Base-by-base conservation (phyloP, 1,140 invertebrate genomes). In the Homalodisca vitripennis region DNA sequence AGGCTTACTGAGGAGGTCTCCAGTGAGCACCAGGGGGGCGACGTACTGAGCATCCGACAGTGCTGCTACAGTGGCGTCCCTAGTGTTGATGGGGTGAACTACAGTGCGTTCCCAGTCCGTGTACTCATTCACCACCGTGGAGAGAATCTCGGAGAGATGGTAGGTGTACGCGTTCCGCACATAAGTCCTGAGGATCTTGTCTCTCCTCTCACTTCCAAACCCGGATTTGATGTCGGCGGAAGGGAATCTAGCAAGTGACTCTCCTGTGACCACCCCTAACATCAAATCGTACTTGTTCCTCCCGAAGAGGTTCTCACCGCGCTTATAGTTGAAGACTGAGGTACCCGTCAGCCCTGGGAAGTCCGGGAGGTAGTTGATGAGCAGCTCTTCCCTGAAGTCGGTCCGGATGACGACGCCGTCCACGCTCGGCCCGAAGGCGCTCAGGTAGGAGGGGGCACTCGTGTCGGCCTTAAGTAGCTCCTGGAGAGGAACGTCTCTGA, bases 111-210 rank as follows among this genome's bases (percentile, higher is more conserved):
- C 93, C 96, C 95, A 98, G 78, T 98, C 94, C 12, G 94, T 97
- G 78, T 99, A 99, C 75, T 98, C 95, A 77, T 98, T 98, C 41
- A 97, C 90, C 29, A 94, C 81, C 51, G 97, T 97, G 75, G 96
- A 95, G 81, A 96, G 96, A 78, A 99, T 97, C 80, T 98, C 96
- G 75, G 94, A 95, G 72, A 97, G 85, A 79, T 98, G 95, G 81
- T 93, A 97, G 69, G 88, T 90, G 82, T 95, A 97, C 34, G 94
- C 88, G 80, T 98, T 98, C 65, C 96, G 85, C 17, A 94, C 91
- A 76, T 98, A 93, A 10, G 95, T 98, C 73, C 95, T 85, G 73
- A 98, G 88, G 75, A 98, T 95, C 79, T 91, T 89, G 78, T 96
- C 93, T 69, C 96, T 87, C 68, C 93, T 83, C 68, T 93, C 90